Evolutionary conservation across 1,140 invertebrate species (phyloP).

Genomic region (Scaptomyza pallida): DNA sequence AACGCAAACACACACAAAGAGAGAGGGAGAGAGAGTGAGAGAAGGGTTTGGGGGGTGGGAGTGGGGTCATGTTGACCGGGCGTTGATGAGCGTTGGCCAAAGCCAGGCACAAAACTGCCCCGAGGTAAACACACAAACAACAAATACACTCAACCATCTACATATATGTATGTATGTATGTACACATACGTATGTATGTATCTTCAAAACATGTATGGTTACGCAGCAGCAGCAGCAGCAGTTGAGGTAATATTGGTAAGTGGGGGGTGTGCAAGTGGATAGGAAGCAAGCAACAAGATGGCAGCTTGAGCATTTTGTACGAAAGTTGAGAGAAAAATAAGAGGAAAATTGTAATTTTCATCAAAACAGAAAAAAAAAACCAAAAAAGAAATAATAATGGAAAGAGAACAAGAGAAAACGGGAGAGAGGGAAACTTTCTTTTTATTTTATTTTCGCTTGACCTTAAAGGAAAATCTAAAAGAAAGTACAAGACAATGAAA

Average conservation of each 20-base stretch:
- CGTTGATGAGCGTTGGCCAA: constrained; percentile 37
- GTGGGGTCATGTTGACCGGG: constrained; percentile 14
- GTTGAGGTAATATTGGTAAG: constrained; percentile 10
- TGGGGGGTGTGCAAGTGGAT: background rate
- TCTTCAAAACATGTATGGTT: constrained; percentile 56
- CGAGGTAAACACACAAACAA: constrained; percentile 32
- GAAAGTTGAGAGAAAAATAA: constrained; percentile 80
- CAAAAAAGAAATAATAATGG: too few relatives aligned
- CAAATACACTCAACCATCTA: constrained; percentile 8
- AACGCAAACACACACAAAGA: constrained; percentile 51
- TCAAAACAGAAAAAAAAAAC: constrained; percentile 57
- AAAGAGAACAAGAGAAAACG: too few relatives aligned
- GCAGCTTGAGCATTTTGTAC: constrained; percentile 58
- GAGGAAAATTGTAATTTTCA: constrained; percentile 81
- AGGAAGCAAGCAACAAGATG: constrained; percentile 74
- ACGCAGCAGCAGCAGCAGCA: constrained; percentile 37
- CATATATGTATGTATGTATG: background rate
- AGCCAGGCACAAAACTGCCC: constrained; percentile 37
- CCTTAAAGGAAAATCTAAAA: constrained; percentile 56
- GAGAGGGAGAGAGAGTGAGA: constrained; percentile 11
- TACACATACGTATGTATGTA: too few relatives aligned
- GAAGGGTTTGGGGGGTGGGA: constrained; percentile 1
- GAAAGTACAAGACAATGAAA: too few relatives aligned
- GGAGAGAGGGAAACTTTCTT: constrained; percentile 51
- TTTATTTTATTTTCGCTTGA: constrained; percentile 75